Conservation (phyloP, 2,888 invertebrate species). For the Agonopterix subpropinquella region DNA sequence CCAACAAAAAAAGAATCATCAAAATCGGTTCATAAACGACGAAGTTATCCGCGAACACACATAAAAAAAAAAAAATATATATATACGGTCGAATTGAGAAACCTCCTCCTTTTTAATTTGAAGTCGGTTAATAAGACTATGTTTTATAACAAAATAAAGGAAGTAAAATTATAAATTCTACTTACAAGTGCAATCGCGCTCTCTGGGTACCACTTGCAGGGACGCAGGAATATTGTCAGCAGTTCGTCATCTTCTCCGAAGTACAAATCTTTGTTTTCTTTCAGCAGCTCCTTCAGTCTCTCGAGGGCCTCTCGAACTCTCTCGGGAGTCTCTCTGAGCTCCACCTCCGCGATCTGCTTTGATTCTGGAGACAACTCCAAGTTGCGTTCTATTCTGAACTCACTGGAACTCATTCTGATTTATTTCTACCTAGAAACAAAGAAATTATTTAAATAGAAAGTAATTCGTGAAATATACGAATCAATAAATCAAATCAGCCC, state of each 20-base stretch:
- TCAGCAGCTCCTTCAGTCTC: slow-evolving; percentile 78
- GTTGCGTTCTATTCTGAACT: slow-evolving; percentile 76
- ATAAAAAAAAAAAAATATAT: too few relatives aligned
- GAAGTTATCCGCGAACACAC: too few relatives aligned
- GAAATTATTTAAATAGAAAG: not conserved
- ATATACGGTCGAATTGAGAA: too few relatives aligned
- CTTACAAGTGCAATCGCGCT: slow-evolving; percentile 87
- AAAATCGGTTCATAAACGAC: too few relatives aligned
- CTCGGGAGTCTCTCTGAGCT: slow-evolving; percentile 84
- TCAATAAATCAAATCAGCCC: too few relatives aligned
- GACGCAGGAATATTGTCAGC: slow-evolving; percentile 85
- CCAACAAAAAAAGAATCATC: too few relatives aligned
- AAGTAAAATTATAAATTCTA: slow-evolving; percentile 12
- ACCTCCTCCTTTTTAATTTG: too few relatives aligned
- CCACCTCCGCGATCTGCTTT: slow-evolving; percentile 75
- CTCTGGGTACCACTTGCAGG: slow-evolving; percentile 89
- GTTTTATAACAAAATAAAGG: too few relatives aligned
- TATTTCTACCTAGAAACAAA: slow-evolving; percentile 26
- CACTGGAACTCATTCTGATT: slow-evolving; percentile 50
- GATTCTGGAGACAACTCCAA: slow-evolving; percentile 77
- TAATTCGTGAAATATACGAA: not conserved
- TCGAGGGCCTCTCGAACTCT: slow-evolving; percentile 75
- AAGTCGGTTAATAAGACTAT: too few relatives aligned
- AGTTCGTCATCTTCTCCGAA: slow-evolving; percentile 86
- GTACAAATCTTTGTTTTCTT: slow-evolving; percentile 79